Conservation (phyloP, 2,888 invertebrate genomes). For the Parascotia fuliginaria region DNA sequence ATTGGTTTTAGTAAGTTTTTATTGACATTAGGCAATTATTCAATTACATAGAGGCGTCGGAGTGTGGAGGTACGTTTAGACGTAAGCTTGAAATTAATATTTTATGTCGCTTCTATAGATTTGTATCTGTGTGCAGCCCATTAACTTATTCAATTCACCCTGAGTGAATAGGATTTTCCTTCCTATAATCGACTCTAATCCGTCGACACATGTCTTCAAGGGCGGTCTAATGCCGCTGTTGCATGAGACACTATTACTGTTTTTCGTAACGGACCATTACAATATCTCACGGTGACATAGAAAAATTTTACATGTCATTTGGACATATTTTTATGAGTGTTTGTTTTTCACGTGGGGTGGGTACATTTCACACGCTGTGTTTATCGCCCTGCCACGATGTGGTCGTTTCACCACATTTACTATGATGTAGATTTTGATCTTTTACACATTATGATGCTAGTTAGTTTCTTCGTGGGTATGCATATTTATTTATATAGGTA, state of each 20-base stretch:
- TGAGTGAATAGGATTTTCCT: conserved; percentile 75
- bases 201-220: conserved; percentile 73
- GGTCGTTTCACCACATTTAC: conserved; percentile 66
- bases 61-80: conserved; percentile 37
- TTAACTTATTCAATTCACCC: conserved; percentile 82
- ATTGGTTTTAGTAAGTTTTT: conserved; percentile 51
- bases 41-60: conserved; percentile 46
- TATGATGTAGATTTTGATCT: conserved; percentile 59
- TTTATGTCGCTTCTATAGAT: conserved; percentile 51
- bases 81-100: conserved; percentile 53
- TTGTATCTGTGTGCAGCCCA: conserved; percentile 61
- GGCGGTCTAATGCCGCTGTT: conserved; percentile 74
- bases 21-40: conserved; percentile 51
- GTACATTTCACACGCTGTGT: conserved; percentile 69
- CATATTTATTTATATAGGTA: neutral
- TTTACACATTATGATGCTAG: conserved; percentile 40
- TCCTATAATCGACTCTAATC: conserved; percentile 73
- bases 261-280: conserved; percentile 84
- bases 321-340: conserved; percentile 78
- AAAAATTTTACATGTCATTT: conserved; percentile 85
- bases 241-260: conserved; percentile 78
- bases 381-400: conserved; percentile 45
- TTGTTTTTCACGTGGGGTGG: conserved; percentile 82
- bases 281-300: conserved; percentile 84
- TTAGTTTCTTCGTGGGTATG: conserved; percentile 18